phyloP scores from a whole-genome alignment of 2,888 invertebrate genomes.

The Cheiracanthium punctorium region DNA sequence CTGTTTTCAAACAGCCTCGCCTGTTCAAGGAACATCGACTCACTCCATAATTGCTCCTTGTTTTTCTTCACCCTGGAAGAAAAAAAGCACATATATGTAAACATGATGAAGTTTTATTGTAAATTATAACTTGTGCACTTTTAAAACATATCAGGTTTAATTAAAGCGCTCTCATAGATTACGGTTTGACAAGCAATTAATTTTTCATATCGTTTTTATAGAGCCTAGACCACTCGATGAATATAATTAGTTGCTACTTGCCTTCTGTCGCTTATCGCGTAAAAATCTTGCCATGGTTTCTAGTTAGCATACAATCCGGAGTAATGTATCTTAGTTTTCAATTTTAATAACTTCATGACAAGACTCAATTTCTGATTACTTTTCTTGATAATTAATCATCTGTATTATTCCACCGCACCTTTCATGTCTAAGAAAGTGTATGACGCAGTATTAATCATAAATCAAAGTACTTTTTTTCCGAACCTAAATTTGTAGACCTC shows the following conservation, averaged over 20 bases:
- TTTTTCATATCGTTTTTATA: neutral
- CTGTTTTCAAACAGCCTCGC: no score
- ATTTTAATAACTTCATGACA: slow-evolving; percentile 10
- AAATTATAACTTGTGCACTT: neutral
- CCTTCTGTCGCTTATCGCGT: neutral
- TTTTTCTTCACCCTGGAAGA: neutral
- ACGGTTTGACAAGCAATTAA: neutral
- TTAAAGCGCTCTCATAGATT: slow-evolving; percentile 2
- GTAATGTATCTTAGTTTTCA: neutral
- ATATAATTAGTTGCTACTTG: neutral
- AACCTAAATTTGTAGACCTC: no score
- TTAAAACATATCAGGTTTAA: slow-evolving; percentile 4
- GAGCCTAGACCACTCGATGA: neutral
- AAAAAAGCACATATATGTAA: neutral
- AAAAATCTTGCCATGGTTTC: neutral
- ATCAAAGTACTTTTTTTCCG: neutral
- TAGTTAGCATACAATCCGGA: neutral
- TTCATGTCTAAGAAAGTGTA: neutral
- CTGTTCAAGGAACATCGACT: neutral
- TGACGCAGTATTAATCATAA: neutral
- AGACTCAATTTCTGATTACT: slow-evolving; percentile 2
- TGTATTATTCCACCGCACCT: neutral
- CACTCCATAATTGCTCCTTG: neutral
- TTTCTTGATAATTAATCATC: neutral
- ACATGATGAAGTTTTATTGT: slow-evolving; percentile 8